Evolutionary conservation across 1,140 invertebrate genomes (phyloP).

Genomic region (Andrena cerasifolii): DNA sequence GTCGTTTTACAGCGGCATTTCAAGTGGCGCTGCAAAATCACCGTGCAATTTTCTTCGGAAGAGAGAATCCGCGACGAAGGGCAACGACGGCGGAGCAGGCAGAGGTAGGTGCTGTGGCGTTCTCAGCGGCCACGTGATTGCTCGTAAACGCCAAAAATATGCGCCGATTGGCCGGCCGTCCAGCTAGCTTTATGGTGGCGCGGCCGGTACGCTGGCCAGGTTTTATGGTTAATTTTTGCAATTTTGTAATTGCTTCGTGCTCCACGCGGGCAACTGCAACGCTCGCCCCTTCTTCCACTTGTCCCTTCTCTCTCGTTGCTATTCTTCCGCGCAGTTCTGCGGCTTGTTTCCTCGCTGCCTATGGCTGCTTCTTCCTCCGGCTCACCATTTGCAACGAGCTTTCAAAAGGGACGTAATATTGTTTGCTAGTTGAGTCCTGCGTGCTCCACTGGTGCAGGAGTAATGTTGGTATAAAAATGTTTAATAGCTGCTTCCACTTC

Average conservation of each 20-base stretch:
- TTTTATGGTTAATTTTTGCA: conserved; percentile 80
- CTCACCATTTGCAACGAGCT: too few relatives aligned
- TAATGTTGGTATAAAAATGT: too few relatives aligned
- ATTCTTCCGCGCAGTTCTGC: too few relatives aligned
- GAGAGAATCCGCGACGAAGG: conserved; percentile 46
- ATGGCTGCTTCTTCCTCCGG: not conserved
- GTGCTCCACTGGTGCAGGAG: too few relatives aligned
- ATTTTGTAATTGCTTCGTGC: conserved; percentile 78
- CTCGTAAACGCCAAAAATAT: conserved; percentile 81
- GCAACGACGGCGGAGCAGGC: conserved; percentile 22
- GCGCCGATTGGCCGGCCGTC: conserved; percentile 73
- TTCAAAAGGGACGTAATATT: too few relatives aligned
- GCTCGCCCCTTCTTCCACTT: conserved; percentile 7
- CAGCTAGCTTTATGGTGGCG: conserved; percentile 73
- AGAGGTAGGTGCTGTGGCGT: conserved; percentile 21
- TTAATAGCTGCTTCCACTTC: too few relatives aligned
- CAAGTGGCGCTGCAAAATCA: conserved; percentile 68
- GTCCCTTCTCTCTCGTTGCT: not conserved
- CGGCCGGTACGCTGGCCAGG: conserved; percentile 57
- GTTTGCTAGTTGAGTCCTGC: too few relatives aligned
- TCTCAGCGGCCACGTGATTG: conserved; percentile 73
- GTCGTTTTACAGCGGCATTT: conserved; percentile 64
- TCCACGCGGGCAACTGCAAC: conserved; percentile 46
- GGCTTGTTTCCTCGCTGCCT: not conserved
- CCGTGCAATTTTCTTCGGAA: conserved; percentile 77